phyloP scores from a whole-genome alignment of 2,113 vertebrate species.

The Xiphorhynchus elegans region DNA sequence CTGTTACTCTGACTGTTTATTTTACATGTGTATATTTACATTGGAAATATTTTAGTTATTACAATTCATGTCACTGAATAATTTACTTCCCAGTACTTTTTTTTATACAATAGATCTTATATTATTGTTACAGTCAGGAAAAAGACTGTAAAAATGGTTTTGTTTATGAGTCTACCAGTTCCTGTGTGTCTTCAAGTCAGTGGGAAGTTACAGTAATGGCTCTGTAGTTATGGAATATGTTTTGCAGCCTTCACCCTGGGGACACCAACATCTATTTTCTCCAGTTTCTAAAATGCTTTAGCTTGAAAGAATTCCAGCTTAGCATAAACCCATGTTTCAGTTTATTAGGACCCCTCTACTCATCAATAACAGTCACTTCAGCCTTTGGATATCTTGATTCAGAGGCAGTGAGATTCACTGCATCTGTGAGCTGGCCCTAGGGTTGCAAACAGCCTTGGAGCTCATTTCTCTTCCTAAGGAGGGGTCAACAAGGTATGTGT shows the following conservation, averaged over 20 bases:
- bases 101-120: background rate
- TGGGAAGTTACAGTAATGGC: background rate
- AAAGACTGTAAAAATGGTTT: background rate
- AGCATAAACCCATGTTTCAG: background rate
- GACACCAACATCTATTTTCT: background rate
- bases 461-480: background rate
- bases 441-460: background rate
- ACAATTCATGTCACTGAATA: background rate
- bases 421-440: background rate
- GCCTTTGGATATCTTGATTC: background rate
- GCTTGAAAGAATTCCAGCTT: background rate
- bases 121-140: conserved; percentile 23
- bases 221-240: background rate
- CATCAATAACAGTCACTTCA: background rate
- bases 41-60: background rate
- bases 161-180: background rate
- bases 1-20: background rate
- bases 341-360: background rate
- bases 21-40: background rate
- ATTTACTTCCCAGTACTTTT: background rate
- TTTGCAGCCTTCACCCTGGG: background rate
- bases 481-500: background rate
- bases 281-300: background rate
- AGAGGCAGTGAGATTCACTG: background rate
- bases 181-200: background rate